A percentile compares a stretch with the other conserved stretches of the same genome.
These are phyloP conservation scores for Hydrolagus colliei DNA, from an alignment of 2,797 vertebrate species.

Conservation along the genomic window DNA sequence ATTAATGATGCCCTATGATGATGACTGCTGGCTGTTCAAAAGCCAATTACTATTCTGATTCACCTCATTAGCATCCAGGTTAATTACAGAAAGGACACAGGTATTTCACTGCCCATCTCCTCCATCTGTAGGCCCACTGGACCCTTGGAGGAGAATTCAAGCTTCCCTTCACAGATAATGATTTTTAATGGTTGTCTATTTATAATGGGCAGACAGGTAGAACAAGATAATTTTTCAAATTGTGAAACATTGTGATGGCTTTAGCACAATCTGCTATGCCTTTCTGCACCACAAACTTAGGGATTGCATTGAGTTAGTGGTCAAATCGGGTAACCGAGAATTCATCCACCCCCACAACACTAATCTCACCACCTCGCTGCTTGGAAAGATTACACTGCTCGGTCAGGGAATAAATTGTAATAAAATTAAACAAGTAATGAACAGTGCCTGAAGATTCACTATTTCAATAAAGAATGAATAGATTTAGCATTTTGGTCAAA, in stretches of 20 bases:
- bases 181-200: constrained; percentile 9
- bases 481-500: background rate
- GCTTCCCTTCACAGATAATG: background rate
- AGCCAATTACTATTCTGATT: constrained; percentile 45
- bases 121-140: background rate
- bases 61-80: constrained; percentile 52
- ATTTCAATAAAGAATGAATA: background rate
- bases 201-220: background rate
- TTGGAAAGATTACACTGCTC: background rate
- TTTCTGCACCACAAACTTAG: background rate
- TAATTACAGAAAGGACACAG: constrained; percentile 49
- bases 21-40: constrained; percentile 33
- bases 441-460: background rate
- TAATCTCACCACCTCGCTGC: background rate
- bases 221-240: constrained; percentile 8
- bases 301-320: background rate
- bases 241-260: background rate
- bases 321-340: background rate
- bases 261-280: background rate
- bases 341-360: background rate
- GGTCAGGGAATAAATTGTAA: background rate
- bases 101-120: constrained; percentile 19
- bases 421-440: background rate
- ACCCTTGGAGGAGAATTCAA: background rate
- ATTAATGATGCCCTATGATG: background rate